Conservation (phyloP, 2,113 vertebrate species). For the Proteles cristata region DNA sequence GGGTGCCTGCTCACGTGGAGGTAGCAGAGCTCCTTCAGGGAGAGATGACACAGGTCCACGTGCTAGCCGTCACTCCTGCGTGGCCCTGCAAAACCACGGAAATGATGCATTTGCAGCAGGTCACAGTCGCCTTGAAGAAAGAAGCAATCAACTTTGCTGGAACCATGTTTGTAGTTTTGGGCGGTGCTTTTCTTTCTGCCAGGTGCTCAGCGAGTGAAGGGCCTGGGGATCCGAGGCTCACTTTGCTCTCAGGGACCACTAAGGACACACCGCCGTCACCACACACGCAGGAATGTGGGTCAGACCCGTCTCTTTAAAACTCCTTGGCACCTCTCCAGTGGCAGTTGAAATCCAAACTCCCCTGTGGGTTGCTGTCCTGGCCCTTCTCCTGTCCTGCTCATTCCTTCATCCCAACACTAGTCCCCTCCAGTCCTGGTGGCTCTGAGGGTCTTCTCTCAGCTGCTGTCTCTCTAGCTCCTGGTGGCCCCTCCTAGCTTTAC, state of each 20-base stretch:
- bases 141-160: background rate
- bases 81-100: background rate
- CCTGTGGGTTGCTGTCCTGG: fast-evolving
- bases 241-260: too few species aligned
- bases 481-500: too few species aligned
- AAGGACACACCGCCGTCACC: background rate
- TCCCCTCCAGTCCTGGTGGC: background rate
- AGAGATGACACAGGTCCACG: fast-evolving
- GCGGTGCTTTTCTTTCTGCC: background rate
- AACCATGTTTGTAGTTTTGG: fast-evolving
- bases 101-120: fast-evolving
- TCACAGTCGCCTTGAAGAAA: fast-evolving
- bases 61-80: too few species aligned
- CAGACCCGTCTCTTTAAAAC: background rate
- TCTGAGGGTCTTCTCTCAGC: background rate
- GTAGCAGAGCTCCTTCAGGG: fast-evolving
- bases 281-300: background rate
- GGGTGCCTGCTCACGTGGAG: fast-evolving
- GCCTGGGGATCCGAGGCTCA: background rate
- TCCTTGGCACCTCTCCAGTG: background rate
- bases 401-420: background rate
- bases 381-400: too few species aligned
- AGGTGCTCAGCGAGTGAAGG: background rate
- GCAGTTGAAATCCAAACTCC: background rate
- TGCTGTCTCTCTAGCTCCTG: too few species aligned